Evolutionary conservation across 2,797 vertebrate species (phyloP), one percentile per base, ranked within the genome.

Genomic region (Dicrostonyx torquatus): DNA sequence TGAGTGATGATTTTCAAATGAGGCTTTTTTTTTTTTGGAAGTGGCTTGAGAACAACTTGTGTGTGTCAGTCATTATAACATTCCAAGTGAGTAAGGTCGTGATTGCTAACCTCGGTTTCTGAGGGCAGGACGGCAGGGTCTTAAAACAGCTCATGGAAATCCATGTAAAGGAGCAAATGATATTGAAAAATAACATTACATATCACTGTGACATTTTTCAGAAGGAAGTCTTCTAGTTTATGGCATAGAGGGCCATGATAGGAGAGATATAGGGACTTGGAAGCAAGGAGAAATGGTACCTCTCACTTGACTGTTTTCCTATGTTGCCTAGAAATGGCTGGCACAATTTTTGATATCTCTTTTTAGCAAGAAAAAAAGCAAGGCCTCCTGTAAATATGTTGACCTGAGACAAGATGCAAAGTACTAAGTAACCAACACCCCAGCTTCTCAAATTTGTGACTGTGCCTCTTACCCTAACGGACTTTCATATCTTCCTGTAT

Each of bases 1-100:
- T 94, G 18, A 34, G 12, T 87, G 79, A 14, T 87, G 31, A 91
- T 91, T 96, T 87, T 89, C 72, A 87, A 79, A 91, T 31, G n/a
- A 53, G 43, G 50, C 5, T 92, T 45, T n/a, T n/a, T n/a, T n/a
- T n/a, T n/a, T n/a, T n/a, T 90, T 76, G 34, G 17, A 86, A 80
- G 48, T 87, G 4, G 26, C 11, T 60, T 66, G 53, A 45, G 72
- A 3, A 53, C 8, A 12, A 78, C 37, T 87, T 84, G 24, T 90
- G 31, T 94, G 9, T 87, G 76, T 84, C n/a, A 79, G 37, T 87
- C 62, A 72, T 1, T 91, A 40, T 64, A 66, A 60, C 24, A 13
- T 75, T 45, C 48, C 77, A 88, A 93, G 68, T 68, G 89, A 93
- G 89, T 45, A 89, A n/a, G 29, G 5, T 68, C 40, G 9, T 92